Evolutionary conservation across 2,113 vertebrate genomes (phyloP).

Genomic region (Hippoglossus stenolepis): DNA sequence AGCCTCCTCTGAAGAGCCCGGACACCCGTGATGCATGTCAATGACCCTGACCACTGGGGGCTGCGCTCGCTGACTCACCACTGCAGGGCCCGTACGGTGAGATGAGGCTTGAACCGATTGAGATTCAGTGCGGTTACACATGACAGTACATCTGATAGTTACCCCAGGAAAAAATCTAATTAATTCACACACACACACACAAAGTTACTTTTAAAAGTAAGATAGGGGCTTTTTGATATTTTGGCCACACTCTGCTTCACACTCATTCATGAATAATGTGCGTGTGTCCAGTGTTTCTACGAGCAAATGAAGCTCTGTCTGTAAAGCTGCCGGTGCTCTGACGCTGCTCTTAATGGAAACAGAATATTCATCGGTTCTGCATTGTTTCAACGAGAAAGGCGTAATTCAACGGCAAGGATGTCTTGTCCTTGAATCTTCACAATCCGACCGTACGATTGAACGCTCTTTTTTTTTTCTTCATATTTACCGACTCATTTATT

Average conservation of each 20-base stretch:
- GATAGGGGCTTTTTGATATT: not conserved
- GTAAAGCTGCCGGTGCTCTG: not conserved
- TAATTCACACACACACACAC: no score
- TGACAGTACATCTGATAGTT: not conserved
- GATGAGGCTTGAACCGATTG: not conserved
- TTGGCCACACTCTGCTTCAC: not conserved
- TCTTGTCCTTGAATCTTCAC: not conserved
- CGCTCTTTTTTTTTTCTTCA: no score
- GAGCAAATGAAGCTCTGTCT: no score
- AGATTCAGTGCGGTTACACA: not conserved
- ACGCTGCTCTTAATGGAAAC: not conserved
- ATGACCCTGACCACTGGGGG: no score
- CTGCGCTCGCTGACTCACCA: no score
- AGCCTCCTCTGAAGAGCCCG: not conserved
- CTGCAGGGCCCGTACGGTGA: no score
- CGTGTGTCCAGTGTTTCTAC: no score
- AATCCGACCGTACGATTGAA: no score
- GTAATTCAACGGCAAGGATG: not conserved
- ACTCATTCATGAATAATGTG: not conserved
- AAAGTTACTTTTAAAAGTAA: no score
- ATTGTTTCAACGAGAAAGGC: slow-evolving; percentile 19
- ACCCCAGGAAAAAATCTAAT: no score
- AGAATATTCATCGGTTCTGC: slow-evolving; percentile 37
- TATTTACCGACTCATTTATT: no score
- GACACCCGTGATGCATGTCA: no score